Conservation (phyloP, 2,113 vertebrate genomes). For the Apaloderma vittatum region DNA sequence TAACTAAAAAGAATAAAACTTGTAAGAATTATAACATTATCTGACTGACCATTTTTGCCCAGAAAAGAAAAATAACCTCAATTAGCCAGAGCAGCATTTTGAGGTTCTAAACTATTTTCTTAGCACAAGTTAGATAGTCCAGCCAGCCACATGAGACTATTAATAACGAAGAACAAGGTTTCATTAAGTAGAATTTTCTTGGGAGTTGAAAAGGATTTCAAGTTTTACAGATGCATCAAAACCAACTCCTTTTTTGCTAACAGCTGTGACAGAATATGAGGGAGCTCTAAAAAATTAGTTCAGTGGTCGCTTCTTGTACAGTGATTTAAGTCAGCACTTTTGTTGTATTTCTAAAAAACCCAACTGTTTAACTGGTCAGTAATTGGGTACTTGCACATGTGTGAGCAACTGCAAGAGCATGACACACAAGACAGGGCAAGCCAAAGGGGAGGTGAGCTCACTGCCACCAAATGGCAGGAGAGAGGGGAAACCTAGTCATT, state of each 20-base stretch:
- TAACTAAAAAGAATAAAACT: not conserved
- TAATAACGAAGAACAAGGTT: not conserved
- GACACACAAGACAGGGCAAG: not conserved
- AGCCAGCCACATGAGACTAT: not conserved
- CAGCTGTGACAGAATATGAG: not conserved
- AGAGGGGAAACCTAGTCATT: not conserved
- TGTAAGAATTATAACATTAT: not conserved
- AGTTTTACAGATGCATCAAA: not conserved
- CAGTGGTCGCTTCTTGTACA: not conserved
- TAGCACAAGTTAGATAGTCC: not conserved
- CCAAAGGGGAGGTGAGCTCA: not conserved
- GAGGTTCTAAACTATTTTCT: not conserved
- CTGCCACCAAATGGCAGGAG: not conserved
- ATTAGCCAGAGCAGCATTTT: not conserved
- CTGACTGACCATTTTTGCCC: accelerated
- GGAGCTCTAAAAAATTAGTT: not conserved
- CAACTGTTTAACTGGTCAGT: not conserved
- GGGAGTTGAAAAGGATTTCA: not conserved
- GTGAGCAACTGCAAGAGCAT: not conserved
- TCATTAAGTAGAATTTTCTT: not conserved
- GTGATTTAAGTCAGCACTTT: not conserved
- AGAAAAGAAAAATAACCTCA: not conserved
- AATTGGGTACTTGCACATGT: accelerated
- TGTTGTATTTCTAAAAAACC: not conserved
- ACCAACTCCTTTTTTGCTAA: not conserved